phyloP scores from a whole-genome alignment of 2,888 invertebrate genomes.

The Drosophila rellima region DNA sequence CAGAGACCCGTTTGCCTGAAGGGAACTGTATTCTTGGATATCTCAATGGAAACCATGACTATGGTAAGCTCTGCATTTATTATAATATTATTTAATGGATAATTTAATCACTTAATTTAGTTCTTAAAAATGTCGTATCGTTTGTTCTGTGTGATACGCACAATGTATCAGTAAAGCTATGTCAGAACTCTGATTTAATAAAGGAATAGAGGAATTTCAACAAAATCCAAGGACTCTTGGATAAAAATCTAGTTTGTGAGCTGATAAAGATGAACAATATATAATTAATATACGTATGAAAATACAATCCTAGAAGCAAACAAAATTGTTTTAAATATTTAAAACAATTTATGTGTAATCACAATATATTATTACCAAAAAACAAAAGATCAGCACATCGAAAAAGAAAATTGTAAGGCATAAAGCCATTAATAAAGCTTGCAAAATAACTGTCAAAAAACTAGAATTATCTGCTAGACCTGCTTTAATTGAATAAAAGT shows the following conservation, averaged over 20 bases:
- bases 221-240: not conserved
- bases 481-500: not conserved
- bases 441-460: not conserved
- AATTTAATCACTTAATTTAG: conserved; percentile 28
- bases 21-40: conserved; percentile 67
- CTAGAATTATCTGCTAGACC: not conserved
- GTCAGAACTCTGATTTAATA: not conserved
- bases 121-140: conserved; percentile 71
- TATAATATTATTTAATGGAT: not conserved
- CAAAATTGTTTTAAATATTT: not conserved
- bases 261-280: not conserved
- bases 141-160: conserved; percentile 71
- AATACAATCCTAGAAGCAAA: not conserved
- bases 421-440: not conserved
- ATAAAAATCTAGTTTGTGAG: no score
- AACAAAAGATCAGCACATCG: not conserved
- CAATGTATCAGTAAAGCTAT: conserved; percentile 68
- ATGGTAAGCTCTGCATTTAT: conserved; percentile 45
- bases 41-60: conserved; percentile 75
- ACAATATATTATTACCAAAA: not conserved
- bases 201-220: not conserved
- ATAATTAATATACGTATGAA: not conserved
- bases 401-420: not conserved
- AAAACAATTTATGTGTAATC: not conserved
- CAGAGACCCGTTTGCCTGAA: conserved; percentile 68